Percentiles rank a stretch among this genome's conserved stretches.
phyloP scores from a whole-genome alignment of 1,140 invertebrate genomes.

The Steinernema khuongi region DNA sequence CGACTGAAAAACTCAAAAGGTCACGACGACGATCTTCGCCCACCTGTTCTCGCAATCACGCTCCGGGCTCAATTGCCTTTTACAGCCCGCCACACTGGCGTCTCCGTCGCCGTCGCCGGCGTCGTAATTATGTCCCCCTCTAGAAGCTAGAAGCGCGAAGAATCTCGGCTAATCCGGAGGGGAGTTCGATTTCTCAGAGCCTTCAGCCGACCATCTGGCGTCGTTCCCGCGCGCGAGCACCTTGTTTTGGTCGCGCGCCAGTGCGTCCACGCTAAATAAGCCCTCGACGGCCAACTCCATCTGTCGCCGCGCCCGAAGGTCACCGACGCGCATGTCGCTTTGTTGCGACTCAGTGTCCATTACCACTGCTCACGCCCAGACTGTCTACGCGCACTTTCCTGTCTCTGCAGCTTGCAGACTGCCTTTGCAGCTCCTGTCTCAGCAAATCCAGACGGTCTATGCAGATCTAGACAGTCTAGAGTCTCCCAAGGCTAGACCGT shows the following conservation, averaged over 20 bases:
- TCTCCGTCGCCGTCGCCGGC: not conserved
- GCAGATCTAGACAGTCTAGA: too few relatives aligned
- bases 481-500: too few relatives aligned
- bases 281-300: not conserved
- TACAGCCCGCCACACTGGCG: not conserved
- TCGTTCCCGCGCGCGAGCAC: not conserved
- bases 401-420: too few relatives aligned
- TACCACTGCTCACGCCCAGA: not conserved
- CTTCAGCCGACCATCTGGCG: not conserved
- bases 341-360: slow-evolving; percentile 13
- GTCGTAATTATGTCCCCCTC: slow-evolving; percentile 3
- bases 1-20: not conserved
- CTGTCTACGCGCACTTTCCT: too few relatives aligned
- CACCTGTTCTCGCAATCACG: not conserved
- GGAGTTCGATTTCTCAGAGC: not conserved
- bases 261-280: slow-evolving; percentile 2
- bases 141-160: not conserved
- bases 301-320: slow-evolving; percentile 7
- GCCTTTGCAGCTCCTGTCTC: not conserved
- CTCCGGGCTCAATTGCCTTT: slow-evolving; percentile 2
- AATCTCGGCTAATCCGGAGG: not conserved
- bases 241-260: not conserved
- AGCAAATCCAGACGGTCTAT: too few relatives aligned
- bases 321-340: not conserved
- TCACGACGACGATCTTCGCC: slow-evolving; percentile 2